Evolutionary conservation across 2,888 invertebrate species (phyloP).

Genomic region (Drosophila longiperda): DNA sequence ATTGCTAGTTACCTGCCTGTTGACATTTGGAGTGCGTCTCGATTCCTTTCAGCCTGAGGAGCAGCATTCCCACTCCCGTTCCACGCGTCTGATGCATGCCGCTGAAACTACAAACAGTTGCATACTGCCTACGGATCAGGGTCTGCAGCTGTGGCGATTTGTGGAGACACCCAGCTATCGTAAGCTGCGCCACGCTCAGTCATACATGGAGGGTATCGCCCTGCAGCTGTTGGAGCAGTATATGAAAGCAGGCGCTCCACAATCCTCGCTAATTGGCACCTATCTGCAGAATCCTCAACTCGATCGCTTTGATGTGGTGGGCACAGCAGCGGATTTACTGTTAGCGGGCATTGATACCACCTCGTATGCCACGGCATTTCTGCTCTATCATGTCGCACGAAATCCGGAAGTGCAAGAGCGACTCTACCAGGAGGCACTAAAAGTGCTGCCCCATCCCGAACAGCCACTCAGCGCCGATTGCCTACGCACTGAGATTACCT

Average conservation of each 20-base stretch:
- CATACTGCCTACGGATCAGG: slow-evolving; percentile 84
- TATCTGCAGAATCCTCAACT: slow-evolving; percentile 90
- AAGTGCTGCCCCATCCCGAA: slow-evolving; percentile 86
- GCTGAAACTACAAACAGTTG: slow-evolving; percentile 90
- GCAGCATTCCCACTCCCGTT: slow-evolving; percentile 87
- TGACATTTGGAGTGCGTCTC: slow-evolving; percentile 90
- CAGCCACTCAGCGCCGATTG: slow-evolving; percentile 87
- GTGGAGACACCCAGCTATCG: slow-evolving; percentile 90
- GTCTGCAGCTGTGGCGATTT: slow-evolving; percentile 87
- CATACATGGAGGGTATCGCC: slow-evolving; percentile 90
- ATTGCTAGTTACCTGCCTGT: slow-evolving; percentile 89
- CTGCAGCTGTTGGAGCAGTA: slow-evolving; percentile 88
- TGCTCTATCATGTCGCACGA: slow-evolving; percentile 91
- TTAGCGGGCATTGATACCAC: slow-evolving; percentile 95
- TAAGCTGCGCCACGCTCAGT: slow-evolving; percentile 89
- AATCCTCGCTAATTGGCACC: slow-evolving; percentile 87
- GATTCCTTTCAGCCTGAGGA: slow-evolving; percentile 88
- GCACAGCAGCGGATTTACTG: slow-evolving; percentile 93
- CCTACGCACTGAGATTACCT: slow-evolving; percentile 87
- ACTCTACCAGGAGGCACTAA: slow-evolving; percentile 88
- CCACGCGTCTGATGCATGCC: slow-evolving; percentile 89
- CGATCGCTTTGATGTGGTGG: slow-evolving; percentile 92
- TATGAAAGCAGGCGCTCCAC: slow-evolving; percentile 72
- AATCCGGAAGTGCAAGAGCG: slow-evolving; percentile 89
- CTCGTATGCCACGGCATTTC: slow-evolving; percentile 91